A percentile compares a stretch with the other conserved stretches of the same genome.
Conservation (phyloP, 2,113 vertebrate species). For the Cricetomys ansorgei region DNA sequence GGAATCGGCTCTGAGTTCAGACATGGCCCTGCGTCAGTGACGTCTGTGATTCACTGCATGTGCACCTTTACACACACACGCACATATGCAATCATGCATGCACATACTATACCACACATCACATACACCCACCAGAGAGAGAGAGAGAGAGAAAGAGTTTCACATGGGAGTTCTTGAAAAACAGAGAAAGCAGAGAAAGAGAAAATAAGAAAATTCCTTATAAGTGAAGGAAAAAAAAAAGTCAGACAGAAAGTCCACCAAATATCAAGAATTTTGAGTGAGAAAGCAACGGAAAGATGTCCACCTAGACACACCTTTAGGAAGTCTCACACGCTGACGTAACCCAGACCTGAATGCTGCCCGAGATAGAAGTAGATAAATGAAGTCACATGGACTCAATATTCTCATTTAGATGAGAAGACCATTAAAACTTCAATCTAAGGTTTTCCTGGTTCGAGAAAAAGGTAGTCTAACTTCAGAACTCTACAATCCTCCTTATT, state of each 20-base stretch:
- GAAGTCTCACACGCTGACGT: background rate
- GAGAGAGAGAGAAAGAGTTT: background rate
- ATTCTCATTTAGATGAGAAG: background rate
- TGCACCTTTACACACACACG: too few species aligned
- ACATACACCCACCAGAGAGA: too few species aligned
- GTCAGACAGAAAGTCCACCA: background rate
- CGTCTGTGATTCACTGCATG: too few species aligned
- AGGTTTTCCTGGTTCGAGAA: background rate
- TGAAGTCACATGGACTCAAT: background rate
- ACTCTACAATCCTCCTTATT: background rate
- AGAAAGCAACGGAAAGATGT: background rate
- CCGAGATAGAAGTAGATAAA: background rate
- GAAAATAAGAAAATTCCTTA: background rate
- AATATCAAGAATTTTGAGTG: background rate
- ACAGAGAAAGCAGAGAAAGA: background rate
- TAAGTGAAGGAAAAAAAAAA: background rate
- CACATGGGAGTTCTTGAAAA: background rate
- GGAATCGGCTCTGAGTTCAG: too few species aligned
- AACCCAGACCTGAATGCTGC: background rate
- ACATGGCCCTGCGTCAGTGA: too few species aligned
- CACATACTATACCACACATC: too few species aligned
- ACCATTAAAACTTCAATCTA: background rate
- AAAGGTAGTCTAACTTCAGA: background rate
- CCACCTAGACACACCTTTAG: background rate
- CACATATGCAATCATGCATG: background rate